Conservation (phyloP, 2,797 vertebrate species). For the Falco naumanni region DNA sequence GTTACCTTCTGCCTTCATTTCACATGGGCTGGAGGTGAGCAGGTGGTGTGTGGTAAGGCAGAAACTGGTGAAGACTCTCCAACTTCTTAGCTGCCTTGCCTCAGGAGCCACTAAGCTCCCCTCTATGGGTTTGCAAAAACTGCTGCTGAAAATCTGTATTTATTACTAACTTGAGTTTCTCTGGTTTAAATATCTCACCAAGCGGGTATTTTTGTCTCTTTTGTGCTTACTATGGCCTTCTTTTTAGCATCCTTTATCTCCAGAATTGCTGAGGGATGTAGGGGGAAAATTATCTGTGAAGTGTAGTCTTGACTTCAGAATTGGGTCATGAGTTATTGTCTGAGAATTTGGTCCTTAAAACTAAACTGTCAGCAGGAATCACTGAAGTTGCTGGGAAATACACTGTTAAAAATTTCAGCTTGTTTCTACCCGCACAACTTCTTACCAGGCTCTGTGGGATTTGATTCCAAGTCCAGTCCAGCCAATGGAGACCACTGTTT, state of each 20-base stretch:
- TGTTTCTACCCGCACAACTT: background rate
- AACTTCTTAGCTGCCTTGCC: background rate
- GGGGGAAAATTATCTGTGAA: background rate
- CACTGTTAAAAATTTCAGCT: background rate
- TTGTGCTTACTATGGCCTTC: background rate
- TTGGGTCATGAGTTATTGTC: background rate
- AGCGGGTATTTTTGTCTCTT: background rate
- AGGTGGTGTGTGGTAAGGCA: background rate
- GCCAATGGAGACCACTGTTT: background rate
- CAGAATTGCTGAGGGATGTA: slow-evolving; percentile 11
- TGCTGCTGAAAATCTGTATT: background rate
- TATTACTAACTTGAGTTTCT: background rate
- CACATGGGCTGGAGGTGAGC: background rate
- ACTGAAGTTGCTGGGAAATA: slow-evolving; percentile 9
- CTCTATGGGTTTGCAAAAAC: background rate
- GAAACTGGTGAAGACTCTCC: background rate
- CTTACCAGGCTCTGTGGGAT: background rate
- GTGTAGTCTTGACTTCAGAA: slow-evolving; percentile 20
- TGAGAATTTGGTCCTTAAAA: background rate
- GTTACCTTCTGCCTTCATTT: background rate
- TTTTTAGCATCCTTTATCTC: background rate
- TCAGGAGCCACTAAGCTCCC: background rate
- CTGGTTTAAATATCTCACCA: background rate
- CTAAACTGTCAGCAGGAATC: slow-evolving; percentile 22
- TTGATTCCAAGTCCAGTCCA: background rate